Conservation (phyloP, 1,140 invertebrate species). For the Hestina assimilis region DNA sequence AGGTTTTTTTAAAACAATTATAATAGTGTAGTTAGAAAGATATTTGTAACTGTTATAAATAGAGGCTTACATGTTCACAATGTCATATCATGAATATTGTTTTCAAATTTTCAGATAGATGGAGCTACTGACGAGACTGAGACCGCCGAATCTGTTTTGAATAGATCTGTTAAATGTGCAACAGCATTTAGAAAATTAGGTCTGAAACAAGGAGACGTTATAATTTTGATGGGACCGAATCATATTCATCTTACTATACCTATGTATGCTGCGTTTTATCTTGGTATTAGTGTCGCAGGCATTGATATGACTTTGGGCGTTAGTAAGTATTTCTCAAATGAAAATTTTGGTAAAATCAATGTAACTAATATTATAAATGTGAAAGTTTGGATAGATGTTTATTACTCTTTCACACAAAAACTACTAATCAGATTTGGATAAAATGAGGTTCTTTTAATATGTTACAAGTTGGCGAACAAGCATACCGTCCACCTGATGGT, state of each 20-base stretch:
- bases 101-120: slow-evolving; percentile 61
- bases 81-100: neutral
- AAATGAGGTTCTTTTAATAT: no score
- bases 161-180: slow-evolving; percentile 43
- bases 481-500: no score
- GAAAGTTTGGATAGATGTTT: no score
- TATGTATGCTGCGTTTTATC: slow-evolving; percentile 52
- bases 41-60: no score
- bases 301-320: slow-evolving; percentile 7
- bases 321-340: no score
- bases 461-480: no score
- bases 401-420: no score
- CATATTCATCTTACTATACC: slow-evolving; percentile 63
- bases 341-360: no score
- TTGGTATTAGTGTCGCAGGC: slow-evolving; percentile 30
- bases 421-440: no score
- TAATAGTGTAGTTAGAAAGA: neutral
- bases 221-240: slow-evolving; percentile 62
- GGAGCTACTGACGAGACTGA: slow-evolving; percentile 61
- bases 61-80: no score
- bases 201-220: slow-evolving; percentile 59
- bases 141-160: slow-evolving; percentile 53
- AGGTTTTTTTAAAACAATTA: neutral
- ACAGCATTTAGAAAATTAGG: slow-evolving; percentile 56
- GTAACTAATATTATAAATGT: no score